These are phyloP conservation scores for Eupelmus urozonus DNA, from an alignment of 2,888 invertebrate species.

Conservation along the genomic window DNA sequence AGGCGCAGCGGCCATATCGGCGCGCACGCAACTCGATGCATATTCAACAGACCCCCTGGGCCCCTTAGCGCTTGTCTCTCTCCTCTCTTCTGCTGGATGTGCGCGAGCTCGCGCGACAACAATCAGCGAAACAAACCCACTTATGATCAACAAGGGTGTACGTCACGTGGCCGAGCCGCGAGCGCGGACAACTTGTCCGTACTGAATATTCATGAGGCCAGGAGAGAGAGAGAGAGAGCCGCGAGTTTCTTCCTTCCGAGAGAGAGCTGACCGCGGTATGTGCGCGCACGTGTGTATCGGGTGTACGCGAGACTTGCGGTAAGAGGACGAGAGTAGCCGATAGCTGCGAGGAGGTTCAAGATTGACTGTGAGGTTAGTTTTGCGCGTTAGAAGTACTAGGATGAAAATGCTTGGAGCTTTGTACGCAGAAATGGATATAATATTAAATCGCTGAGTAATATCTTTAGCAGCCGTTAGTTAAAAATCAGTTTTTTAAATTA, in stretches of 20 bases:
- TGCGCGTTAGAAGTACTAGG: no score
- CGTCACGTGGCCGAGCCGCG: constrained; percentile 67
- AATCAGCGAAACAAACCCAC: constrained; percentile 75
- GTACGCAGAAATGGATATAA: no score
- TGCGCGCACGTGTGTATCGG: constrained; percentile 1
- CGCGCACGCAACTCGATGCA: constrained; percentile 63
- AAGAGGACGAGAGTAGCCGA: no score
- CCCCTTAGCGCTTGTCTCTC: constrained; percentile 15
- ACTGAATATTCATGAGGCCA: constrained; percentile 73
- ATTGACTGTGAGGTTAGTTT: no score
- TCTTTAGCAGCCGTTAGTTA: no score
- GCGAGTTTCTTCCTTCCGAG: constrained; percentile 12
- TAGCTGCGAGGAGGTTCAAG: no score
- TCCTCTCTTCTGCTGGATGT: constrained; percentile 54
- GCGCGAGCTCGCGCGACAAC: constrained; percentile 66
- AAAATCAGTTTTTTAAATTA: no score
- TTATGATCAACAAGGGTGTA: constrained; percentile 75
- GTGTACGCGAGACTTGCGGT: background rate
- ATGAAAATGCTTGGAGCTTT: no score
- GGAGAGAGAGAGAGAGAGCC: background rate
- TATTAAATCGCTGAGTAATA: no score
- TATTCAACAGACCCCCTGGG: constrained; percentile 71
- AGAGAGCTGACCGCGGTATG: background rate
- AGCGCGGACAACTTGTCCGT: constrained; percentile 70
- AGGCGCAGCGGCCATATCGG: constrained; percentile 30